Evolutionary conservation across 2,888 invertebrate genomes (phyloP), one percentile per base, ranked within the genome.

Genomic region (Carpatolechia fugitivella): DNA sequence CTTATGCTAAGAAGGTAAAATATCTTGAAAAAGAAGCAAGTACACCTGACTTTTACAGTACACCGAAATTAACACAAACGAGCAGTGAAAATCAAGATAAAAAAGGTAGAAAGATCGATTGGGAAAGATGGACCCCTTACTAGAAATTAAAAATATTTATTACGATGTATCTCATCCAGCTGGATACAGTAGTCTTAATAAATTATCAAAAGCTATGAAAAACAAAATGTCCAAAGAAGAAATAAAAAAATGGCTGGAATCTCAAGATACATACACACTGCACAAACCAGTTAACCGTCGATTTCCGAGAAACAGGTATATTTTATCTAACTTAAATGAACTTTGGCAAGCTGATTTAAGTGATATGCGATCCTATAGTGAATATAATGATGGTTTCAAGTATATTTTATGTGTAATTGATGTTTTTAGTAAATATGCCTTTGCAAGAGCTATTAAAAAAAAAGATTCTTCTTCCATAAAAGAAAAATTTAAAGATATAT

Each of bases 51-150:
- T 24, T 24, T 24, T 24, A 3, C 6, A 24, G 3, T 24, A 3
- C 24, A 4, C 6, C 6, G 24, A 24, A 24, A n/a, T n/a, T n/a
- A 24, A 24, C 3, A 4, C 3, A 14, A 10, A 18, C 10, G 14
- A 7, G 3, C 18, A 49, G 24, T 11, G 18, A 49, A 18, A 13
- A 49, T 2, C n/a, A 10, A 24, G 3, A 6, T 54, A 20, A 59
- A 56, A 48, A 57, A 58, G n/a, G n/a, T n/a, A n/a, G n/a, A n/a
- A 67, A 61, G 53, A 53, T 61, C 24, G 63, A 67, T 35, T 69
- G 68, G 68, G 59, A 69, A 51, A 64, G 60, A 67, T 69, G 68
- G 67, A 67, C 54, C 55, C 66, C 68, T 35, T 49, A 49, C 14
- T 63, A 69, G 63, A 66, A 57, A 62, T 66, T 11, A 1, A 33